Percentiles rank a stretch among this genome's conserved stretches.
phyloP scores from a whole-genome alignment of 2,797 vertebrate species.

The Champsocephalus gunnari region DNA sequence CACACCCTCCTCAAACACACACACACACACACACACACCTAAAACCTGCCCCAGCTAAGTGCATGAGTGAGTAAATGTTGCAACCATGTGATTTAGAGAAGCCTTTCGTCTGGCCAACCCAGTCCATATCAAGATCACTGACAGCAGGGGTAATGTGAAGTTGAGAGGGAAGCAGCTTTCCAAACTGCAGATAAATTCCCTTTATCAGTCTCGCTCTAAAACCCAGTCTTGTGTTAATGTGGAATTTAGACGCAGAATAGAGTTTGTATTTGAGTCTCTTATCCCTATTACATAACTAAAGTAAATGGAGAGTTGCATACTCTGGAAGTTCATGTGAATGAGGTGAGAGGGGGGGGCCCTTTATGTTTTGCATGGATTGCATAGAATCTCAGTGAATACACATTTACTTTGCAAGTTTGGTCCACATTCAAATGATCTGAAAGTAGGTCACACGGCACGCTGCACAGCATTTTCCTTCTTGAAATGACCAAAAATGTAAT shows the following conservation, averaged over 20 bases:
- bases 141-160: constrained; percentile 51
- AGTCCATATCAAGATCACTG: constrained; percentile 50
- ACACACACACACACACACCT: constrained; percentile 63
- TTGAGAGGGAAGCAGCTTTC: constrained; percentile 46
- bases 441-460: constrained; percentile 19
- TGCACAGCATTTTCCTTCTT: background rate
- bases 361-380: constrained; percentile 78
- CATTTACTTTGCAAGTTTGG: constrained; percentile 74
- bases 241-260: constrained; percentile 50
- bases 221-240: constrained; percentile 36
- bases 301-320: background rate
- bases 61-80: constrained; percentile 74
- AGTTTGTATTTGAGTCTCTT: constrained; percentile 16
- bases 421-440: constrained; percentile 79
- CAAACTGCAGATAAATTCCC: constrained; percentile 50
- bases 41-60: constrained; percentile 71
- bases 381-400: constrained; percentile 61
- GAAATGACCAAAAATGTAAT: no score
- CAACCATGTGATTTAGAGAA: constrained; percentile 70
- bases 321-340: constrained; percentile 18
- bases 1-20: constrained; percentile 72
- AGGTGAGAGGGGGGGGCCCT: constrained; percentile 35
- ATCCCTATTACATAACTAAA: no score
- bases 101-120: constrained; percentile 35
- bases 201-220: constrained; percentile 45